Percentiles rank a stretch among this genome's conserved stretches.
Evolutionary conservation across 2,113 vertebrate genomes (phyloP).

Genomic region (Phodopus roborovskii): DNA sequence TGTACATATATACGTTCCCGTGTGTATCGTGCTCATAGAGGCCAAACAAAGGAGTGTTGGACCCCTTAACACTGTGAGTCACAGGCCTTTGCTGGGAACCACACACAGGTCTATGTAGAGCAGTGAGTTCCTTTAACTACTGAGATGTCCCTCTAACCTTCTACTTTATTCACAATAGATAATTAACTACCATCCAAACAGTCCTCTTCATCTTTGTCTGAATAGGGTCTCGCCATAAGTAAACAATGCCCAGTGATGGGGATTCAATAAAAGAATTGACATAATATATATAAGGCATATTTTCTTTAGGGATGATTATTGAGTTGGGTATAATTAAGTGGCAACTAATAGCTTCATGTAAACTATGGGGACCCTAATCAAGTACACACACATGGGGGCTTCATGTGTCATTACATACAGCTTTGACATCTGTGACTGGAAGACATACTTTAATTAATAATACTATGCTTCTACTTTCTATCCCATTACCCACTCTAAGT

Average conservation of each 20-base stretch:
- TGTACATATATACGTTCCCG: neutral
- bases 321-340: neutral
- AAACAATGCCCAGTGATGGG: neutral
- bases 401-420: constrained; percentile 46
- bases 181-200: neutral
- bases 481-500: constrained; percentile 22
- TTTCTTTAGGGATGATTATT: neutral
- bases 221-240: neutral
- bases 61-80: too few species aligned
- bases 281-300: neutral
- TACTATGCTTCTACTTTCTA: constrained; percentile 11
- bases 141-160: neutral
- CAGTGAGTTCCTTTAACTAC: too few species aligned
- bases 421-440: constrained; percentile 47
- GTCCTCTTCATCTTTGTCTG: neutral
- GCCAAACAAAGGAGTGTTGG: neutral
- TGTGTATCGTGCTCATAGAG: neutral
- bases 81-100: neutral
- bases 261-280: neutral
- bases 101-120: too few species aligned
- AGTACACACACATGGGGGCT: constrained; percentile 40
- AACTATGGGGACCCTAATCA: constrained; percentile 37
- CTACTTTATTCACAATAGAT: neutral
- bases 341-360: neutral
- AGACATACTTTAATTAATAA: constrained; percentile 68